Evolutionary conservation across 2,888 invertebrate species (phyloP).

Genomic region (Phortica magna): DNA sequence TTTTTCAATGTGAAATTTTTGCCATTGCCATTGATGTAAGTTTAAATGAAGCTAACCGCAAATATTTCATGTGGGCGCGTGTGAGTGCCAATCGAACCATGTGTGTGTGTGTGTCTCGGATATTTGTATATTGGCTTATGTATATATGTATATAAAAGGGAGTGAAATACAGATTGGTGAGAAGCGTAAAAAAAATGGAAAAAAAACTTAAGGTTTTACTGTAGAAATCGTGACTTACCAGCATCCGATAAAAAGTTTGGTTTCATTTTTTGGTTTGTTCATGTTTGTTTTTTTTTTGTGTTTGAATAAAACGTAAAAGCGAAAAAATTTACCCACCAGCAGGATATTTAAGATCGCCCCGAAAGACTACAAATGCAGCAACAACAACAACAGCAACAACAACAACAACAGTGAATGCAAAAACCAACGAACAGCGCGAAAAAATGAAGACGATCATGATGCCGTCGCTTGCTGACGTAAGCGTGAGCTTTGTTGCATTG

Average conservation of each 20-base stretch:
- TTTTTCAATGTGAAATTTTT: background rate
- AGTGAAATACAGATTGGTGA: background rate
- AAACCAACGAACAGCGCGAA: conserved; percentile 23
- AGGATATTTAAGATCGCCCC: conserved; percentile 75
- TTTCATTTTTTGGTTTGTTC: background rate
- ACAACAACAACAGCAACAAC: conserved; percentile 31
- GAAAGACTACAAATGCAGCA: conserved; percentile 65
- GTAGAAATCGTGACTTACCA: conserved; percentile 74
- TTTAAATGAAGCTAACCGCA: background rate
- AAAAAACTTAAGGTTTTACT: conserved; percentile 46
- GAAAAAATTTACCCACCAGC: conserved; percentile 75
- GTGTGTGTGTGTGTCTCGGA: background rate
- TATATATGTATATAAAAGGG: background rate
- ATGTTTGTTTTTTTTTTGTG: background rate
- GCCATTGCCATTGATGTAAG: background rate
- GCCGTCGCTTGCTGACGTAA: background rate
- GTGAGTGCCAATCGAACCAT: background rate
- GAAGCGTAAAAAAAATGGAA: conserved; percentile 11
- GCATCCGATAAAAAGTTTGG: conserved; percentile 74
- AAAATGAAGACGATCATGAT: conserved; percentile 49
- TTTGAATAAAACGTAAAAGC: conserved; percentile 57
- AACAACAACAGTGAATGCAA: no score
- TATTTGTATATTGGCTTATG: background rate
- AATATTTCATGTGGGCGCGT: background rate
- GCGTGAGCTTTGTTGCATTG: background rate